These are phyloP conservation scores for Neoascia interrupta DNA, from an alignment of 2,888 invertebrate genomes.

Conservation along the genomic window DNA sequence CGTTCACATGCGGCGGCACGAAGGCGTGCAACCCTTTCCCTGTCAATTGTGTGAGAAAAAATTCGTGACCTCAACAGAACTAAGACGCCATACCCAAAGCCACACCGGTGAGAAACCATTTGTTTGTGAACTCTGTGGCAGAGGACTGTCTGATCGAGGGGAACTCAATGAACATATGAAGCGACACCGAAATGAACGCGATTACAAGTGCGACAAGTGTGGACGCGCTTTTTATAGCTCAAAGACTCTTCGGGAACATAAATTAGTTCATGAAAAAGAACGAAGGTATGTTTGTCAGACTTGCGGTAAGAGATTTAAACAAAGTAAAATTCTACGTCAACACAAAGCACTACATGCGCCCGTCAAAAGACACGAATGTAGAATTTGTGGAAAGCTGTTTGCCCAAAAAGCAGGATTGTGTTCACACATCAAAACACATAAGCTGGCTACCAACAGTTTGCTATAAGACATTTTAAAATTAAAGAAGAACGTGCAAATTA, in stretches of 20 bases:
- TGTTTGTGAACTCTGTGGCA: constrained; percentile 51
- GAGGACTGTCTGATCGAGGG: constrained; percentile 1
- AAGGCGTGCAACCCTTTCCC: constrained; percentile 32
- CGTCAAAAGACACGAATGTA: constrained; percentile 42
- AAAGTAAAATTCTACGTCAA: constrained; percentile 39
- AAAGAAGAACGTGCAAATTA: too few species aligned
- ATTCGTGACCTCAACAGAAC: constrained; percentile 46
- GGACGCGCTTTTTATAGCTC: constrained; percentile 33
- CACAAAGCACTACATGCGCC: constrained; percentile 47
- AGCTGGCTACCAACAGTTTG: too few species aligned
- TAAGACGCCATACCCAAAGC: constrained; percentile 39
- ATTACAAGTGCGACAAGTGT: constrained; percentile 47
- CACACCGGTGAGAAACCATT: constrained; percentile 48
- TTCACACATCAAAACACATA: constrained; percentile 51
- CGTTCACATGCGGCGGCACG: constrained; percentile 55
- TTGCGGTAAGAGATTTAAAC: constrained; percentile 50
- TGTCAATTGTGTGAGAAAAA: constrained; percentile 41
- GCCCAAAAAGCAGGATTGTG: constrained; percentile 50
- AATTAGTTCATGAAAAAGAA: constrained; percentile 36
- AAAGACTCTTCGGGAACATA: constrained; percentile 39
- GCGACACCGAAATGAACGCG: constrained; percentile 42
- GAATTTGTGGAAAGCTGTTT: constrained; percentile 45
- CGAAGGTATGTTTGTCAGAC: constrained; percentile 39
- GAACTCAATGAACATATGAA: constrained; percentile 48
- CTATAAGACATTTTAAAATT: too few species aligned